These are phyloP conservation scores for Falco biarmicus DNA, from an alignment of 2,797 vertebrate species.

Conservation along the genomic window DNA sequence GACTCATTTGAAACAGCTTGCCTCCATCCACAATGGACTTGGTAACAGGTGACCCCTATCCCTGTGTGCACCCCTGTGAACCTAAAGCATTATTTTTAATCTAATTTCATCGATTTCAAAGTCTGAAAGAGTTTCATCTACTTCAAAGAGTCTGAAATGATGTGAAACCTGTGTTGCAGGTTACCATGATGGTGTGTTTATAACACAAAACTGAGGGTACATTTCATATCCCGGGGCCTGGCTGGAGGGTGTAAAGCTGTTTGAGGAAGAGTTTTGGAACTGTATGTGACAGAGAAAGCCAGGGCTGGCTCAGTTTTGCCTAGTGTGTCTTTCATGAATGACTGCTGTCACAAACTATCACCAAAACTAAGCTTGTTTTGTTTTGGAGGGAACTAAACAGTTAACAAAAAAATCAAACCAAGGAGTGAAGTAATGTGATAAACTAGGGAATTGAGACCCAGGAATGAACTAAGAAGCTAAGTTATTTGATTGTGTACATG, in stretches of 20 bases:
- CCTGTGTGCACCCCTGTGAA: background rate
- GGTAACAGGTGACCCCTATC: background rate
- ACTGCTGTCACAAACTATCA: background rate
- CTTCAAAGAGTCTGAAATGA: constrained; percentile 17
- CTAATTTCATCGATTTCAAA: constrained; percentile 10
- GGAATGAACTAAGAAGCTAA: background rate
- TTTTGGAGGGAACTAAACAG: background rate
- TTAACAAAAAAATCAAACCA: background rate
- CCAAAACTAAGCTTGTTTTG: background rate
- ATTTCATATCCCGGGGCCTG: background rate
- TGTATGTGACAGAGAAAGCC: background rate
- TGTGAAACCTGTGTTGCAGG: background rate
- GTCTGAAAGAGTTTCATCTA: background rate
- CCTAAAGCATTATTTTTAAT: background rate
- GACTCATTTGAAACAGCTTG: background rate
- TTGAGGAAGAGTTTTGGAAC: background rate
- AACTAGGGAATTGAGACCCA: background rate
- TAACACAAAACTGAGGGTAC: constrained; percentile 1
- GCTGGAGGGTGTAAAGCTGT: background rate
- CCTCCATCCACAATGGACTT: background rate
- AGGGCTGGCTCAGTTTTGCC: background rate
- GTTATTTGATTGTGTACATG: background rate
- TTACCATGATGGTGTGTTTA: background rate
- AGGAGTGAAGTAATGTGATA: background rate
- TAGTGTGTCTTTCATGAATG: background rate